phyloP scores from a whole-genome alignment of 2,113 vertebrate species.

The Rhipidura dahli region DNA sequence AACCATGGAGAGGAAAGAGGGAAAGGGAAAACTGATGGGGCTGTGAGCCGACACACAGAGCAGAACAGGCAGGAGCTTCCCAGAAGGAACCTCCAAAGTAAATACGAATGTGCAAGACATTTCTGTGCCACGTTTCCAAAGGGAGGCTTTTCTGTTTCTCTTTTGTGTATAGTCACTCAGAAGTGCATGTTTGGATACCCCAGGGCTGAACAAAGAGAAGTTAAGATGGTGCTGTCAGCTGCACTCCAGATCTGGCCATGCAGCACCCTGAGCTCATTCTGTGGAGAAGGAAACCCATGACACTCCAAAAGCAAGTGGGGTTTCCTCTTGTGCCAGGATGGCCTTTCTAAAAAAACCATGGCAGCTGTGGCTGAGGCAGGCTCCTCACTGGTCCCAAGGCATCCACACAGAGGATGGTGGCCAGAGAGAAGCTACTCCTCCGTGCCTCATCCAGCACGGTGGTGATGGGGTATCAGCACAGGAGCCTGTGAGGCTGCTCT shows the following conservation, averaged over 20 bases:
- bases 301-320: not conserved
- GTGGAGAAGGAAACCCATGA: accelerated
- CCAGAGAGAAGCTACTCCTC: not conserved
- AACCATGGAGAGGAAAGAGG: not conserved
- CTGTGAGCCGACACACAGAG: not conserved
- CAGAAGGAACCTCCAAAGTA: not conserved
- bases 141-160: not conserved
- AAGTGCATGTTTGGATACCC: not conserved
- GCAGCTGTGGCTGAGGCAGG: no score
- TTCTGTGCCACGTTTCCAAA: not conserved
- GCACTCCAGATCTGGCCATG: not conserved
- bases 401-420: not conserved
- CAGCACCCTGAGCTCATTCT: not conserved
- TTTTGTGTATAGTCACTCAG: not conserved
- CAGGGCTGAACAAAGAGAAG: not conserved
- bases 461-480: accelerated
- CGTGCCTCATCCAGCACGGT: accelerated
- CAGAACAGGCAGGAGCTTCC: not conserved
- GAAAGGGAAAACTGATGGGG: not conserved
- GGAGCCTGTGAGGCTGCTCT: not conserved
- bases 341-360: not conserved
- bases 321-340: not conserved
- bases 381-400: not conserved
- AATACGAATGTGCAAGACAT: not conserved
- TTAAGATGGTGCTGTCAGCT: not conserved